phyloP scores from a whole-genome alignment of 2,888 invertebrate genomes.

The Ichneumoninae sp. region DNA sequence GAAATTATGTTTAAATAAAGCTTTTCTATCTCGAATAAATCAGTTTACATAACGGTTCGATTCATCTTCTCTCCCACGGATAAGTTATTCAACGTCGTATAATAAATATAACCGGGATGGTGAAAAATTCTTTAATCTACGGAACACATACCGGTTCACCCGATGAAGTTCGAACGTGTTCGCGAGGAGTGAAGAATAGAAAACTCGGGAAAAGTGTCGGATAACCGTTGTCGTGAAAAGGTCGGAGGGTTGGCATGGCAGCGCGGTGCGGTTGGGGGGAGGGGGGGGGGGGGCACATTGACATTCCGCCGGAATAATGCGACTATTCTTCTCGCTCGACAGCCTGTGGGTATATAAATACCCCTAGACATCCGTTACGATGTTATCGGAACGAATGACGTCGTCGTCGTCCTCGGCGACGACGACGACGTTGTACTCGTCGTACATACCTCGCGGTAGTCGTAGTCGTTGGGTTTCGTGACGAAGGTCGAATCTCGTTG shows the following conservation, averaged over 20 bases:
- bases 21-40: constrained; percentile 20
- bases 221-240: constrained; percentile 33
- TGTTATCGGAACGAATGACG: constrained; percentile 66
- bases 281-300: constrained; percentile 17
- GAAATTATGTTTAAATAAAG: not conserved
- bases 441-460: constrained; percentile 38
- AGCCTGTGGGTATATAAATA: constrained; percentile 53
- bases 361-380: constrained; percentile 67
- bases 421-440: constrained; percentile 30
- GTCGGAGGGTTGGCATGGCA: constrained; percentile 12
- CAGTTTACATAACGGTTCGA: constrained; percentile 12
- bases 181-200: constrained; percentile 30
- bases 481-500: constrained; percentile 73
- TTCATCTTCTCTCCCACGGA: not conserved
- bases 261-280: not conserved
- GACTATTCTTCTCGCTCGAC: constrained; percentile 50
- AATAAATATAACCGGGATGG: constrained; percentile 1
- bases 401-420: constrained; percentile 36
- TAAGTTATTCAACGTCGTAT: not conserved
- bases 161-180: constrained; percentile 43
- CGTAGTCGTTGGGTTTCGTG: constrained; percentile 67
- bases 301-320: constrained; percentile 51
- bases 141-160: not conserved
- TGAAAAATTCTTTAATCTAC: constrained; percentile 17
- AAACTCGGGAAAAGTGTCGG: constrained; percentile 41